A percentile compares a stretch with the other conserved stretches of the same genome.
phyloP scores from a whole-genome alignment of 2,797 vertebrate species.

The Dendrocincla tyrannina region DNA sequence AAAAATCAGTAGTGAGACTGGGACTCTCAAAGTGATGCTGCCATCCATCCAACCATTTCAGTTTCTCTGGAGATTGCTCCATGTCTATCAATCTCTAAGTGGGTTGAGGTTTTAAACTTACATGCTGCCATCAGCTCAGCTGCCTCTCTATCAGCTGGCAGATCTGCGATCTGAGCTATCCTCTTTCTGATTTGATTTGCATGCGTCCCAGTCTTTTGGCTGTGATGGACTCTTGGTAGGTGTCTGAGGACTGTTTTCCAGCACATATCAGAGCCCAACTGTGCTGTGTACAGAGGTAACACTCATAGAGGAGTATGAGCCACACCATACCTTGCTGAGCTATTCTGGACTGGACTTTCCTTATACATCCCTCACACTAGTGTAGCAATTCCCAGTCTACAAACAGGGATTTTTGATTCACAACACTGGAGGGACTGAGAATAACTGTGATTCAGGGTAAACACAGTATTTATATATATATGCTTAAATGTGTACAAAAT shows the following conservation, averaged over 20 bases:
- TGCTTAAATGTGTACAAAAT: neutral
- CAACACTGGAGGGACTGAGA: neutral
- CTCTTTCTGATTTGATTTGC: neutral
- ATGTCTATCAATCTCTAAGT: neutral
- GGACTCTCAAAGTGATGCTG: neutral
- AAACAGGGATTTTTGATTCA: neutral
- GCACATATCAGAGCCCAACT: rapidly evolving
- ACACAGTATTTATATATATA: neutral
- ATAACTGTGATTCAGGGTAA: neutral
- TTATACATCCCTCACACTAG: rapidly evolving
- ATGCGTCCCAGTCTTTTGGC: neutral
- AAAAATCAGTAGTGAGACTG: neutral
- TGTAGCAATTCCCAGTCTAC: neutral
- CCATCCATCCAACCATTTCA: neutral
- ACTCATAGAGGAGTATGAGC: rapidly evolving
- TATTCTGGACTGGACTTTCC: neutral
- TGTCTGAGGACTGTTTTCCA: neutral
- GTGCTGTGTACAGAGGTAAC: neutral
- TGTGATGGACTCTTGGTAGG: neutral
- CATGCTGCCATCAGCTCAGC: neutral
- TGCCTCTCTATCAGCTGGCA: neutral
- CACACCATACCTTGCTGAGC: neutral
- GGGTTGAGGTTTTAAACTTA: neutral
- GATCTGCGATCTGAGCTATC: neutral
- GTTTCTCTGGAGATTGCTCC: conserved; percentile 23